Evolutionary conservation across 2,888 invertebrate genomes (phyloP).

Genomic region (Xestia xanthographa): DNA sequence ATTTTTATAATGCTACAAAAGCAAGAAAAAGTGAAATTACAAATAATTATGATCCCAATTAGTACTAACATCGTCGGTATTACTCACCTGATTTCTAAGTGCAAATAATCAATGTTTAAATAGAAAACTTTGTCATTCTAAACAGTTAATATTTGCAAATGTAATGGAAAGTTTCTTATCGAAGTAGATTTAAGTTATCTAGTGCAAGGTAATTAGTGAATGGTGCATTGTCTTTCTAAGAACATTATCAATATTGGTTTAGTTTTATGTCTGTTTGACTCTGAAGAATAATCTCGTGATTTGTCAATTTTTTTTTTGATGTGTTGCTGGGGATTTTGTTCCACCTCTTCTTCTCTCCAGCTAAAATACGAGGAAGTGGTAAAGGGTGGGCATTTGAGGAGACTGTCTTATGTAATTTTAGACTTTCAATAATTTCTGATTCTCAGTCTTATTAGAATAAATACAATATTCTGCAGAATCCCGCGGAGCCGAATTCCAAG

Average conservation of each 20-base stretch:
- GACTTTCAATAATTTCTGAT: not conserved
- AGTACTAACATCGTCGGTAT: not conserved
- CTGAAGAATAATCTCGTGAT: not conserved
- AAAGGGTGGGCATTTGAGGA: not conserved
- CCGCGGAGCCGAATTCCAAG: constrained; percentile 75
- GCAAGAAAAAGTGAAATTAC: not conserved
- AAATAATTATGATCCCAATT: not conserved
- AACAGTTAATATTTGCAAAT: constrained; percentile 5
- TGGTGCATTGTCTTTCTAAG: constrained; percentile 33
- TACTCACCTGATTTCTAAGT: not conserved
- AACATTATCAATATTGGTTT: constrained; percentile 28
- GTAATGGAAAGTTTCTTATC: constrained; percentile 59
- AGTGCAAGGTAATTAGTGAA: constrained; percentile 32
- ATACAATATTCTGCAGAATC: constrained; percentile 17
- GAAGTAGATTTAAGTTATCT: constrained; percentile 43
- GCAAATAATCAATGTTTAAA: not conserved
- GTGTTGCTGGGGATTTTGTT: not conserved
- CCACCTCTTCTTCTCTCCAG: not conserved
- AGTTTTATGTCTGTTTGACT: not conserved
- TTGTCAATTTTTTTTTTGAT: not conserved
- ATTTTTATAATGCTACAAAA: not conserved
- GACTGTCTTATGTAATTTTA: not conserved
- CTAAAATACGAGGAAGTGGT: not conserved
- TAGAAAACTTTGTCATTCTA: not conserved
- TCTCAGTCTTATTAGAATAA: not conserved